Base-by-base conservation (phyloP, 1,140 invertebrate species). In the Drosophila athabasca region DNA sequence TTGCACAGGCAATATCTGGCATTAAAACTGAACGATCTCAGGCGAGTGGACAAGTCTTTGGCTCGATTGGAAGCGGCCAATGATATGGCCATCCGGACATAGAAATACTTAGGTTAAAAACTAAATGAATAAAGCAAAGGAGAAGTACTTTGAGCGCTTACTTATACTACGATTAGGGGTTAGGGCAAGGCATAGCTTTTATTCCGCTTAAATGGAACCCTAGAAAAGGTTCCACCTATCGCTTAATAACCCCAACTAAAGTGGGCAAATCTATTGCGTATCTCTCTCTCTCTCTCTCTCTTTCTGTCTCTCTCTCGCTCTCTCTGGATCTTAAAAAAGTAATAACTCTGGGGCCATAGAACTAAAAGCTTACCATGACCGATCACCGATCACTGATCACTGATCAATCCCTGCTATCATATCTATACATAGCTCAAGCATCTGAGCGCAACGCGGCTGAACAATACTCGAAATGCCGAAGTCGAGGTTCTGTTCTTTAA, bases 1-100 rank as follows among this genome's bases (percentile, higher is more conserved):
- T 92, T 98, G 8, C 95, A 97, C 76, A 94, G 94, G 88, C 97
- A 98, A 83, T 93, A 96, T 67, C 92, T 95, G 31, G 96, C 96
- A 60, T 6, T 91, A 0, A 91, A 90, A 46, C 53, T 91, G 17
- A 76, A 90, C 35, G 84, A 91, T 35, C 70, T 90, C 22, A 90
- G 72, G 65, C 53, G 50, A 6, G 2, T 85, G 67, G 89, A 90
- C 31, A 73, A 73, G 43, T 52, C 66, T 11, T 65, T 90, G 54
- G 45, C 45, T 15, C 51, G 11, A 11, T n/a, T 79, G 24, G 58
- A 52, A 15, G 29, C 60, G 15, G 62, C 61, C 55, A 81, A 67
- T 7, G 66, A 75, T 8, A 53, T 87, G 52, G 83, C 44, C 17
- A 49, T 87, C 9, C 54, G 41, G 9, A 26, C 81, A 39, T 87